Evolutionary conservation across 2,797 vertebrate species (phyloP), one percentile per base, ranked within the genome.

Genomic region (Distichodus sexfasciatus): DNA sequence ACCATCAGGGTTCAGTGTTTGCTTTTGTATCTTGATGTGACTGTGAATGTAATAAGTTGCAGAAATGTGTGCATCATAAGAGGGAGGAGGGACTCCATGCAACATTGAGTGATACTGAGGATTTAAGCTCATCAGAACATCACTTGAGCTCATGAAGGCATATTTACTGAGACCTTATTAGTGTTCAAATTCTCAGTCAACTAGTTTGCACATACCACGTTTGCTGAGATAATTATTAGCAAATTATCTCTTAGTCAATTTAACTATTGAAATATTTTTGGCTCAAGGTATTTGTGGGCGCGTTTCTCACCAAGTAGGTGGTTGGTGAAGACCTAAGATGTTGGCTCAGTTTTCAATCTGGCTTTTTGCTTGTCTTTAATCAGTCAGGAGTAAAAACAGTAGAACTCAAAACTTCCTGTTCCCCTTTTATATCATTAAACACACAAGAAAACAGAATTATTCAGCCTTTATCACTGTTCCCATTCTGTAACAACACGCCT

Each of bases 121-220:
- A 43, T 19, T 65, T 50, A 35, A 33, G 43, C 15, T 68, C 64
- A 64, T 33, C 72, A 62, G 26, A 61, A 74, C 50, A 59, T 66
- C 44, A 62, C 60, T 24, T 38, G 23, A 58, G 71, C 43, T 61
- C 63, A 65, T 50, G 50, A 74, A 79, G 77, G 77, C 71, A 74
- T 74, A 40, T 71, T 74, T 54, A 68, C 54, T 48, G 57, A 66
- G 46, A 60, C 68, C 55, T 21, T 17, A 28, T 53, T 51, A 33
- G 40, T 69, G 68, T 33, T 66, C 38, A 36, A 44, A 40, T 46
- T 63, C 26, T 46, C 54, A 62, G 51, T 29, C 47, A 50, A 23
- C 47, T 62, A 63, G 38, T 57, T 65, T 67, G 69, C 53, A 54
- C 66, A 64, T 57, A 68, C 47, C 53, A 59, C 41, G 69, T 33